These are phyloP conservation scores for Iselma pallidipennis DNA, from an alignment of 2,888 invertebrate species.

Conservation along the genomic window DNA sequence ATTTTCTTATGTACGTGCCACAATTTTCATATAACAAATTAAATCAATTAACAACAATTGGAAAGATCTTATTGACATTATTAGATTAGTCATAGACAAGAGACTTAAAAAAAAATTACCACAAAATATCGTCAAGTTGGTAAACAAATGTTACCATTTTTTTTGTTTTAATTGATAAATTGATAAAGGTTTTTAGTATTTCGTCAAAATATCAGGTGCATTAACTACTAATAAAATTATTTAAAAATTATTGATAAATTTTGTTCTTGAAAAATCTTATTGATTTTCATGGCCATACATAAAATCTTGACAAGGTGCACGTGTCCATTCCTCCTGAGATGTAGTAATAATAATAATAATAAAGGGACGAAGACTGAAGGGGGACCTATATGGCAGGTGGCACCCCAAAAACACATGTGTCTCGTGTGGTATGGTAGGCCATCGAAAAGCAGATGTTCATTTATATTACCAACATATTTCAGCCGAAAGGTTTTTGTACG, in stretches of 20 bases:
- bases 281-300: neutral
- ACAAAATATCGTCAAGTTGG: neutral
- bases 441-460: conserved; percentile 30
- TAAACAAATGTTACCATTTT: neutral
- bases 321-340: conserved; percentile 8
- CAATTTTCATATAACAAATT: conserved; percentile 15
- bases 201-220: too few species aligned
- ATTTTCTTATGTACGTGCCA: conserved; percentile 18
- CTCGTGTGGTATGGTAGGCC: conserved; percentile 29
- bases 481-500: neutral
- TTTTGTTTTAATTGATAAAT: too few species aligned
- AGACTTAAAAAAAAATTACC: conserved; percentile 5
- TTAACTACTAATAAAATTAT: too few species aligned
- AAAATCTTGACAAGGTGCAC: conserved; percentile 19
- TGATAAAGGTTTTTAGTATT: too few species aligned
- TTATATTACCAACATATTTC: neutral
- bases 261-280: neutral
- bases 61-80: conserved; percentile 19
- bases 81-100: conserved; percentile 17
- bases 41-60: conserved; percentile 19
- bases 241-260: too few species aligned
- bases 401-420: conserved; percentile 30
- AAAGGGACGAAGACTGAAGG: conserved; percentile 18
- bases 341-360: neutral
- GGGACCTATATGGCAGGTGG: conserved; percentile 32